phyloP scores from a whole-genome alignment of 2,113 vertebrate genomes.

The Megaceryle maxima region DNA sequence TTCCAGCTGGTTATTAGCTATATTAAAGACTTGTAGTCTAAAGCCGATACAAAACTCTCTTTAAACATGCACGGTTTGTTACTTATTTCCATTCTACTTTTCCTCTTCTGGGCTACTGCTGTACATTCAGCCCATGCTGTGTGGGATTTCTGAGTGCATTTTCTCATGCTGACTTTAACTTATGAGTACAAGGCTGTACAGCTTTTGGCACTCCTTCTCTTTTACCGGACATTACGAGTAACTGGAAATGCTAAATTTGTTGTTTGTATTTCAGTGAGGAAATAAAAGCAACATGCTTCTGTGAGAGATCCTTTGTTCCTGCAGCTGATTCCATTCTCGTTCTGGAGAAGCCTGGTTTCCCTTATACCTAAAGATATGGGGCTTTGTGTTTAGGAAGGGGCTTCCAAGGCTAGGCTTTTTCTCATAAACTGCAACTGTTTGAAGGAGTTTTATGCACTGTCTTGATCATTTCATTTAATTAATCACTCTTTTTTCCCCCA shows the following conservation, averaged over 20 bases:
- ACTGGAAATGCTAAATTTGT: neutral
- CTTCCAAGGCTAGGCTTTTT: neutral
- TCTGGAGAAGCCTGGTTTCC: neutral
- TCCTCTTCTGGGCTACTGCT: neutral
- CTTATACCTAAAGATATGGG: neutral
- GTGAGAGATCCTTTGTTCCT: neutral
- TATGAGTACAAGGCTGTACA: neutral
- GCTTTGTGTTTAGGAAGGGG: neutral
- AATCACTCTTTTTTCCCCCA: neutral
- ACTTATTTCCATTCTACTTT: neutral
- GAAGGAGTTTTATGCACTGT: neutral
- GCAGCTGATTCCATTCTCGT: neutral
- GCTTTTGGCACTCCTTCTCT: neutral
- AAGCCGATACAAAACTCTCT: neutral
- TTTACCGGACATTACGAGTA: neutral
- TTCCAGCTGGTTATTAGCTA: neutral
- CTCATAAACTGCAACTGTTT: neutral
- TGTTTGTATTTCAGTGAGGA: neutral
- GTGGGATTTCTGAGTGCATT: neutral
- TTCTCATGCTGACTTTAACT: neutral
- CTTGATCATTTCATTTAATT: neutral
- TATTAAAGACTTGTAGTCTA: neutral
- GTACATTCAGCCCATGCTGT: neutral
- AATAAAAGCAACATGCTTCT: neutral
- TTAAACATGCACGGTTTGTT: neutral